Percentiles rank a stretch among this genome's conserved stretches.
Conservation (phyloP, 2,113 vertebrate genomes). For the Tapirus terrestris region DNA sequence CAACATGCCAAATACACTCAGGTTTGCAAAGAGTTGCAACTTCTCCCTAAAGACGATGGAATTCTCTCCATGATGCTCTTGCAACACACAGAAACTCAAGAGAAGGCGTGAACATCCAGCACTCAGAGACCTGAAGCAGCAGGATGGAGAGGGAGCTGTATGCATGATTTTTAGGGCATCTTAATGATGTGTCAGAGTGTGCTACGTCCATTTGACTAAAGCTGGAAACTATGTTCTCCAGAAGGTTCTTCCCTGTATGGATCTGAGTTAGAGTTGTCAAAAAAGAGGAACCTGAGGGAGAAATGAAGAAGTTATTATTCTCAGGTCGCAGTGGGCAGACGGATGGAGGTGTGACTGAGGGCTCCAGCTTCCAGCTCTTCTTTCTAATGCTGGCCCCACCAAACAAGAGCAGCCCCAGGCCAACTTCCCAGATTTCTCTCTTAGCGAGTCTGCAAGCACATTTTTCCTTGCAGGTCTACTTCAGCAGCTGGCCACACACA, state of each 20-base stretch:
- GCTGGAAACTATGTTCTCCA: background rate
- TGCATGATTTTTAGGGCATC: background rate
- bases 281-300: background rate
- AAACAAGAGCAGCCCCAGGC: background rate
- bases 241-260: background rate
- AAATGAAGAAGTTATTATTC: background rate
- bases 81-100: background rate
- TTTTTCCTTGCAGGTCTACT: background rate
- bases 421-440: background rate
- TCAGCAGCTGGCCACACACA: background rate
- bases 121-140: background rate
- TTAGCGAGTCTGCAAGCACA: too few relatives aligned
- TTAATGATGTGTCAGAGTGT: background rate
- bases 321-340: background rate
- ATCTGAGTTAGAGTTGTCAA: background rate
- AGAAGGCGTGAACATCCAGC: background rate
- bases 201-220: background rate
- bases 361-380: background rate
- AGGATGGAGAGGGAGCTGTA: background rate
- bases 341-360: background rate
- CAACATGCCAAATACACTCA: background rate
- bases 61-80: background rate
- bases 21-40: background rate
- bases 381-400: background rate
- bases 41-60: background rate